These are phyloP conservation scores for Acyrthosiphon pisum DNA, from an alignment of 1,140 invertebrate genomes.

Conservation along the genomic window DNA sequence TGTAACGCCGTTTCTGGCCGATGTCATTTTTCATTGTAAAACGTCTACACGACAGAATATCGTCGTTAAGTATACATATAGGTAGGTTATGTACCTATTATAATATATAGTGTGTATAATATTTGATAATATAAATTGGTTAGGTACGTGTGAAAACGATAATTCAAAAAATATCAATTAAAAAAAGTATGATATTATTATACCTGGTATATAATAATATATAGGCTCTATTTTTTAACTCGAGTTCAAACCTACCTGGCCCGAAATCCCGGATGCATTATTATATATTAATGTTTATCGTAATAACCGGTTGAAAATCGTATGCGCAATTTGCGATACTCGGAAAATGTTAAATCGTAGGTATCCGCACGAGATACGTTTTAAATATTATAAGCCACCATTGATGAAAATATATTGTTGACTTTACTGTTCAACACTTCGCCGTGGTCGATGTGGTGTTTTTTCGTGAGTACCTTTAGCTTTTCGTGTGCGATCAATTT, in stretches of 20 bases:
- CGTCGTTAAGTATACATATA: background rate
- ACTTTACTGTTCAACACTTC: background rate
- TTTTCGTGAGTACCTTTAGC: background rate
- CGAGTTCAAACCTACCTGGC: background rate
- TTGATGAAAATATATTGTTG: background rate
- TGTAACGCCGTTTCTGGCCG: background rate
- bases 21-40: slow-evolving; percentile 22
- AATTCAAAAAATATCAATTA: background rate
- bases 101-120: background rate
- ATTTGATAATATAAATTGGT: too few species aligned
- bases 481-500: background rate
- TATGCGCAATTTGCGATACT: background rate
- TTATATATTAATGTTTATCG: background rate
- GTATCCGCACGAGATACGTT: background rate
- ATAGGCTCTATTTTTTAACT: background rate
- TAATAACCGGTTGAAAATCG: background rate
- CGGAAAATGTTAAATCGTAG: background rate
- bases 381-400: background rate
- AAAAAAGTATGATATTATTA: background rate
- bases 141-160: background rate
- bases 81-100: background rate
- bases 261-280: background rate
- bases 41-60: background rate
- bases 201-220: too few species aligned
- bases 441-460: background rate